phyloP scores from a whole-genome alignment of 2,797 vertebrate genomes.

The Danio jaintianensis region DNA sequence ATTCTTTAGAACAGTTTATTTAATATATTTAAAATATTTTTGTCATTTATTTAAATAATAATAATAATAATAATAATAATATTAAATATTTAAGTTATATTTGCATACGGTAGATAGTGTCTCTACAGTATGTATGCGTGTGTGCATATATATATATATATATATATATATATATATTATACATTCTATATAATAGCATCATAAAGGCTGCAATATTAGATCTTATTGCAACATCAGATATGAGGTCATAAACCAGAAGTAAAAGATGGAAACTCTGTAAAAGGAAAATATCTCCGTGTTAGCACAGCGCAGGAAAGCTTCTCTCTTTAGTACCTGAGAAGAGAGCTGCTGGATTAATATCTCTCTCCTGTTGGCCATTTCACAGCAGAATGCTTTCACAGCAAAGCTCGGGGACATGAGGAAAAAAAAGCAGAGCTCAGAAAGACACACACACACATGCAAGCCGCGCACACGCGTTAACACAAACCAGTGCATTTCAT shows the following conservation, averaged over 20 bases:
- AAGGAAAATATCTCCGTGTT: neutral
- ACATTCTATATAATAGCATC: no score
- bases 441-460: neutral
- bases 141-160: no score
- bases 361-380: slow-evolving; percentile 47
- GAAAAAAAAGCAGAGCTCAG: neutral
- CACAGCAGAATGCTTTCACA: slow-evolving; percentile 52
- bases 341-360: slow-evolving; percentile 42
- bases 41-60: no score
- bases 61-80: no score
- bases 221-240: neutral
- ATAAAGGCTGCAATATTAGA: neutral
- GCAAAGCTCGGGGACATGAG: slow-evolving; percentile 37
- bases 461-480: slow-evolving; percentile 8
- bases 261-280: neutral
- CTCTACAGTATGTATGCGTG: neutral
- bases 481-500: neutral
- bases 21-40: no score
- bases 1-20: neutral
- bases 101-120: no score
- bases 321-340: slow-evolving; percentile 20
- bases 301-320: slow-evolving; percentile 8
- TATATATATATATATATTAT: no score
- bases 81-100: no score
- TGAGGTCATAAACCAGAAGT: neutral